phyloP scores from a whole-genome alignment of 2,888 invertebrate species.

The Lysandra coridon region DNA sequence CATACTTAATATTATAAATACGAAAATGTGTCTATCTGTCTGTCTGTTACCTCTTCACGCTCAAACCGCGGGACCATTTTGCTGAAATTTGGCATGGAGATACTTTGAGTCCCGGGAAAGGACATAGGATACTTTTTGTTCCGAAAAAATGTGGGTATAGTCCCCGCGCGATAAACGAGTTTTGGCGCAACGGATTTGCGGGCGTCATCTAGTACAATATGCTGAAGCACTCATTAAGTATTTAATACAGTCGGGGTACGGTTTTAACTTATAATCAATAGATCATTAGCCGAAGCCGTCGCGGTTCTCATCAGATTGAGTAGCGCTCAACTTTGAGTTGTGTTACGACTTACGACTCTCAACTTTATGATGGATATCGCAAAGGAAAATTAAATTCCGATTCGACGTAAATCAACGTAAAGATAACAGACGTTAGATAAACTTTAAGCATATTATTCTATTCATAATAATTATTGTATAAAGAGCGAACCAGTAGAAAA shows the following conservation, averaged over 20 bases:
- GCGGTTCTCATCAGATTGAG: not conserved
- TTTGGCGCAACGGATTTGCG: too few species aligned
- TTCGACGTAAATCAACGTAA: not conserved
- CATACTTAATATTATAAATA: too few species aligned
- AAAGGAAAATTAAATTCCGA: not conserved
- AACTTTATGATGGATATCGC: not conserved
- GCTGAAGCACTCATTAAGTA: too few species aligned
- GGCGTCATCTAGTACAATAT: too few species aligned
- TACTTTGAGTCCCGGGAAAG: too few species aligned
- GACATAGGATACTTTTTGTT: too few species aligned
- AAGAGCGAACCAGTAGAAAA: not conserved
- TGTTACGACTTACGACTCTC: not conserved
- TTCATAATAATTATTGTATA: not conserved
- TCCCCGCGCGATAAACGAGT: too few species aligned
- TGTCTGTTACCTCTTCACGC: too few species aligned
- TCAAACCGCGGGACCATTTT: too few species aligned
- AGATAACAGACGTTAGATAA: conserved; percentile 4
- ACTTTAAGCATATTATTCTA: not conserved
- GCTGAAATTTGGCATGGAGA: too few species aligned
- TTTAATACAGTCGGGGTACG: not conserved
- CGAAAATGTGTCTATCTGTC: too few species aligned
- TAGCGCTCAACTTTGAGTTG: not conserved
- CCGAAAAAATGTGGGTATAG: too few species aligned
- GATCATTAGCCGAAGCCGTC: not conserved
- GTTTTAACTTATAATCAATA: not conserved